Conservation (phyloP, 1,140 invertebrate species). For the Hirudo medicinalis region DNA sequence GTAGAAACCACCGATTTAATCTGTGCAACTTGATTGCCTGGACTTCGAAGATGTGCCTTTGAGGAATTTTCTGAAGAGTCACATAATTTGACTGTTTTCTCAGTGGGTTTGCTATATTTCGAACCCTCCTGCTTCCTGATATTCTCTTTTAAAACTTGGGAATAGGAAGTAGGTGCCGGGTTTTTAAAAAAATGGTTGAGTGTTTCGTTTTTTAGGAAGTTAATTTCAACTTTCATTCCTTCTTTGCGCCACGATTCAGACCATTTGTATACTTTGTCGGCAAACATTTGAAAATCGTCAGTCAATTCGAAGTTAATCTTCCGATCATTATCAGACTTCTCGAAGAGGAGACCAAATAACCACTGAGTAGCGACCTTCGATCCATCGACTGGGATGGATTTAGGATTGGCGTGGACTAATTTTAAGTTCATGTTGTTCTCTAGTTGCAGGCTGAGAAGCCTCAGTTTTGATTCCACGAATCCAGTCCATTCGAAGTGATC, state of each 20-base stretch:
- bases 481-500: slow-evolving; percentile 42
- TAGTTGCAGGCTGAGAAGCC: slow-evolving; percentile 75
- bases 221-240: background rate
- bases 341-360: background rate
- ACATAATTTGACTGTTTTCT: too few species aligned
- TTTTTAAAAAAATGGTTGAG: background rate
- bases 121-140: too few species aligned
- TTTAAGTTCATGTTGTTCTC: slow-evolving; percentile 81
- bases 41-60: too few species aligned
- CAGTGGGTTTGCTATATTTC: too few species aligned
- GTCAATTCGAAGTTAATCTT: background rate
- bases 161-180: too few species aligned
- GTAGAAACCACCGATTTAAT: too few species aligned
- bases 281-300: background rate
- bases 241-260: background rate
- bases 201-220: background rate
- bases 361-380: slow-evolving; percentile 3
- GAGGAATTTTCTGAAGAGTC: too few species aligned
- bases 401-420: slow-evolving; percentile 85
- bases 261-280: background rate
- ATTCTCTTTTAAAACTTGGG: too few species aligned
- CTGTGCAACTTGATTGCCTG: too few species aligned
- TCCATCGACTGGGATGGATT: slow-evolving; percentile 51
- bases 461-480: slow-evolving; percentile 88
- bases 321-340: background rate